A percentile compares a stretch with the other conserved stretches of the same genome.
These are phyloP conservation scores for cat (Felis catus) DNA, from an alignment of 2,113 vertebrate species.

Conservation along the genomic window DNA sequence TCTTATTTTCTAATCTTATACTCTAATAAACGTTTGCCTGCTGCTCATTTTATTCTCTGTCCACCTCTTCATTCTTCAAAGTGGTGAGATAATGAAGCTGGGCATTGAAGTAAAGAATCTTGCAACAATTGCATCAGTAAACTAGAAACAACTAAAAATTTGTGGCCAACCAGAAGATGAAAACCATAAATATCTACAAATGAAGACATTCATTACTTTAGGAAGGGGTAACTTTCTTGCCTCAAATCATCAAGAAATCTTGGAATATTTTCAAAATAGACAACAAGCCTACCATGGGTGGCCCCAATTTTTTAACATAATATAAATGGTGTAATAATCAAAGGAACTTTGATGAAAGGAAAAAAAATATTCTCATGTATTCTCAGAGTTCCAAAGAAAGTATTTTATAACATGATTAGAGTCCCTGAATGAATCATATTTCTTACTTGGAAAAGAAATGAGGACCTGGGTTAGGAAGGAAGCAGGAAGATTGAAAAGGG, in stretches of 20 bases:
- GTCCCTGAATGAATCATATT: background rate
- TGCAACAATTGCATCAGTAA: background rate
- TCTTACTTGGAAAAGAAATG: constrained; percentile 27
- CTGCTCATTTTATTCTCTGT: no score
- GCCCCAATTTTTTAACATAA: background rate
- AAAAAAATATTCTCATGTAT: background rate
- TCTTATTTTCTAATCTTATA: no score
- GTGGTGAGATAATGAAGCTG: no score
- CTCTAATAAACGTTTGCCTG: no score
- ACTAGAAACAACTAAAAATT: background rate
- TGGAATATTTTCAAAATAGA: constrained; percentile 27
- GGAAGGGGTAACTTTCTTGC: background rate
- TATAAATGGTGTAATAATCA: background rate
- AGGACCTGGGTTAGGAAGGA: background rate
- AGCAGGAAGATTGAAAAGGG: background rate
- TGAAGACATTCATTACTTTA: background rate
- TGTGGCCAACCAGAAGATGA: background rate
- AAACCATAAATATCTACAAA: background rate
- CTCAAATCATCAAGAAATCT: background rate
- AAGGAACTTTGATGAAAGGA: background rate
- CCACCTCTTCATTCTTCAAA: no score
- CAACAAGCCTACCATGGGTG: background rate
- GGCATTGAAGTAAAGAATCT: no score
- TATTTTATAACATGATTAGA: background rate
- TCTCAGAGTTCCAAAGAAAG: background rate